Evolutionary conservation across 2,888 invertebrate species (phyloP), one percentile per base, ranked within the genome.

Genomic region (Mythimna lalbum): DNA sequence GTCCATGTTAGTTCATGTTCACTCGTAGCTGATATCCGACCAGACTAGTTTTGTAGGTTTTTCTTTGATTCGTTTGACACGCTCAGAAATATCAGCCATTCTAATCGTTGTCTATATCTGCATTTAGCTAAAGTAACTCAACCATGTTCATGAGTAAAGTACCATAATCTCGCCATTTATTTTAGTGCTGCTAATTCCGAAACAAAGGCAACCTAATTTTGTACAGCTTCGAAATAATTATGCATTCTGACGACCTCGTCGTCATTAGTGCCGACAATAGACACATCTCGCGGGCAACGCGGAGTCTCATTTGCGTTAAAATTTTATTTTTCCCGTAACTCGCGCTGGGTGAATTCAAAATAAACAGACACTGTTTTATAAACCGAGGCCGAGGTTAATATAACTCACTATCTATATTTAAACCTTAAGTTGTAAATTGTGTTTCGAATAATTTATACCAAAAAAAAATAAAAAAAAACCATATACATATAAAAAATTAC

Each of bases 331-430:
- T 90, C 89, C 87, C 87, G 87, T 88, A 90, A 88, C 88, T 87
- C 87, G 83, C 85, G 89, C 88, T 90, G 86, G 90, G 82, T 83
- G 89, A 88, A 89, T 92, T 93, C 87, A 92, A 93, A 93, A 93
- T 92, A 94, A 94, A 93, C 92, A 85, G 47, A 60, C 86, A 83
- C 80, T 86, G 91, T 91, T 94, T 93, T 91, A 93, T 92, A 90
- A 90, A 92, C 90, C 86, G 91, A 92, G 93, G 92, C 88, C 92
- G 88, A 57, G 73, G 86, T 90, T 86, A 85, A 92, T 92, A 93
- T 92, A 90, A 83, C 78, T 83, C 84, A 76, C 63, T 76, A 68
- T 82, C 85, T 89, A 88, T 87, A 88, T 87, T 84, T 84, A 87
- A 73, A 80, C 66, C 39, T 63, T 66, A 82, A 81, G 63, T 78